These are phyloP conservation scores for Polyploca ridens DNA, from an alignment of 2,888 invertebrate species.

Conservation along the genomic window DNA sequence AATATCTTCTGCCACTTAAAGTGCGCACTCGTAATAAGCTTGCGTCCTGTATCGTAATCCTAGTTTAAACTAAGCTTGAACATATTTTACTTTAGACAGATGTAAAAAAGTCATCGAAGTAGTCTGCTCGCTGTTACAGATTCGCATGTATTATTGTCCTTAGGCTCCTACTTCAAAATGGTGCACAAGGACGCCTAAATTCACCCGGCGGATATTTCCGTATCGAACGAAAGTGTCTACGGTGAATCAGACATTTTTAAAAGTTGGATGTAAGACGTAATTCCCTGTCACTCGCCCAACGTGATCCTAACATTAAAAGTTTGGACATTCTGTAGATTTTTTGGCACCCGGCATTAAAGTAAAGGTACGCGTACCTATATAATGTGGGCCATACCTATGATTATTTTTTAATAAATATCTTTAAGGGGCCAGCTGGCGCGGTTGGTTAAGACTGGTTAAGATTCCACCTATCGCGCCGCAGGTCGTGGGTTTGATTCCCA, in stretches of 20 bases:
- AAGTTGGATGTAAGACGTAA: conserved; percentile 65
- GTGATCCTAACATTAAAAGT: conserved; percentile 66
- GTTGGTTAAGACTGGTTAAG: too few relatives aligned
- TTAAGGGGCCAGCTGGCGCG: too few relatives aligned
- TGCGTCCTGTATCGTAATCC: not conserved
- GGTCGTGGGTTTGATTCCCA: too few relatives aligned
- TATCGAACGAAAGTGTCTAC: conserved; percentile 73
- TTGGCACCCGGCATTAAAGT: conserved; percentile 59
- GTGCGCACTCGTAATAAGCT: conserved; percentile 6
- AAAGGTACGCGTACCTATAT: conserved; percentile 35
- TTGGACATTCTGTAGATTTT: conserved; percentile 62
- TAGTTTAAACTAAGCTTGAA: not conserved
- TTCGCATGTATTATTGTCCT: conserved; percentile 71
- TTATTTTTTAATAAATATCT: conserved; percentile 11
- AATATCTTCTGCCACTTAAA: conserved; percentile 30
- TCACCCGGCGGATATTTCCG: conserved; percentile 75
- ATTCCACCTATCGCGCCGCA: too few relatives aligned
- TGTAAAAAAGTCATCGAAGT: conserved; percentile 47
- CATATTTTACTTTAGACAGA: not conserved
- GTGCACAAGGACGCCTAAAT: conserved; percentile 80
- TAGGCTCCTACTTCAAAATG: conserved; percentile 67
- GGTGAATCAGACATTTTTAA: conserved; percentile 75
- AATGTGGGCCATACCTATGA: conserved; percentile 44
- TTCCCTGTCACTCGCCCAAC: conserved; percentile 66
- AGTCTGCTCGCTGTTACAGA: conserved; percentile 53